Base-by-base conservation (phyloP, 2,113 vertebrate genomes). In the Aspiorhynchus laticeps region DNA sequence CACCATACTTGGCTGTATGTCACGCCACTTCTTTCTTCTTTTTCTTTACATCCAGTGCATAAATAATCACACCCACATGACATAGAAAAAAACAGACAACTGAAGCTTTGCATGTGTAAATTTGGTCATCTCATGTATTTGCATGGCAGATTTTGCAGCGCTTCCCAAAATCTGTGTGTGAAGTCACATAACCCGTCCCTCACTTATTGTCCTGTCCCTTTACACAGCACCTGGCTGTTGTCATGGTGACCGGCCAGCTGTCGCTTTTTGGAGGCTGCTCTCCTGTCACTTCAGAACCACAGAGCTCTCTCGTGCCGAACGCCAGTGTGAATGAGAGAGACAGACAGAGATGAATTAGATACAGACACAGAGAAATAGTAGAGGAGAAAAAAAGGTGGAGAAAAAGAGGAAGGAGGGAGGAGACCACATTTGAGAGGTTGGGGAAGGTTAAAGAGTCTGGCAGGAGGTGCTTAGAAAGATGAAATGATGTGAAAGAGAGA, bases 201-300 rank as follows among this genome's bases (percentile, higher is more conserved):
- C 82, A 59, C 51, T 56, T 73, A 84, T 74, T 74, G 69, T 38
- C 15, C 76, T 81, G 26, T 76, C n/a, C 74, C 51, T 67, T 69
- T 83, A 87, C 63, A 80, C 69, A 76, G 87, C 85, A 91, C 90
- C 90, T 91, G 85, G 73, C 87, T 88, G 88, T 91, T 77, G 83
- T 86, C 67, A 80, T 88, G 85, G 86, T 79, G 81, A 71, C 63
- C 24, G 48, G 76, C 87, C 61, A 71, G 82, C 87, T 84, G 86
- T 84, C 82, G 76, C 73, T 33, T 83, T 84, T 83, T 84, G 81
- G 83, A 36, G 85, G 80, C 75, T 48, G 73, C 85, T 87, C 86
- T 81, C 31, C 85, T 85, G 63, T 85, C 87, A 88, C 80, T 85
- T 86, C 84, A 51, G 73, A 91, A 76, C 41, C 51, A 56, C 38